Percentiles rank a stretch among this genome's conserved stretches.
Conservation (phyloP, 2,797 vertebrate genomes). For the Cuculus canorus region DNA sequence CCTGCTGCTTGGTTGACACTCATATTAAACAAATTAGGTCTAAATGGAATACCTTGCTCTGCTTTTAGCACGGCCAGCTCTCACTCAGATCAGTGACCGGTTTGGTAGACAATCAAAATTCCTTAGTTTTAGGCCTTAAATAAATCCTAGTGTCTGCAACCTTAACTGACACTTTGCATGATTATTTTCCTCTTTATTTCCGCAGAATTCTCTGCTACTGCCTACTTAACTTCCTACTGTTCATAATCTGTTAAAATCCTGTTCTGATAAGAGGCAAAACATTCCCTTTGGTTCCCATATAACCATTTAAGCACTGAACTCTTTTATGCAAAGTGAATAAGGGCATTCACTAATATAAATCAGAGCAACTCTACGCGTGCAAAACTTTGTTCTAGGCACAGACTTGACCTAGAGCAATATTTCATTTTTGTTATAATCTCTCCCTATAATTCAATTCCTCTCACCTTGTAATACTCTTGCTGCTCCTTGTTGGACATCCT, state of each 20-base stretch:
- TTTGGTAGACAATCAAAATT: neutral
- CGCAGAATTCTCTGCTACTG: neutral
- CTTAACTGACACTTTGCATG: neutral
- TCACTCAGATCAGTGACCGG: neutral
- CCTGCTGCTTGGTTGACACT: neutral
- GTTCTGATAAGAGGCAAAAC: neutral
- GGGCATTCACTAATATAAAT: neutral
- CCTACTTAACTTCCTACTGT: neutral
- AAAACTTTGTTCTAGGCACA: constrained; percentile 11
- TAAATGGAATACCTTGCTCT: neutral
- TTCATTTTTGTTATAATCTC: constrained; percentile 8
- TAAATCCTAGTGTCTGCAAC: neutral
- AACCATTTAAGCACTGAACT: neutral
- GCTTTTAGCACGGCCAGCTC: neutral
- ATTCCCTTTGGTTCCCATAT: neutral
- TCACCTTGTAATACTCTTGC: neutral
- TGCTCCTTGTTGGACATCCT: neutral
- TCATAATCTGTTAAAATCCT: neutral
- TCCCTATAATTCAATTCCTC: neutral
- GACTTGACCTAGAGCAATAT: neutral
- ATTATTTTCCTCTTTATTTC: neutral
- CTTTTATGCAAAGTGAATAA: neutral
- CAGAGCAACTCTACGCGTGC: neutral
- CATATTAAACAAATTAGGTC: neutral
- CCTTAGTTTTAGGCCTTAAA: neutral